Evolutionary conservation across 2,888 invertebrate genomes (phyloP).

Genomic region (Hipparchia sbordonii): DNA sequence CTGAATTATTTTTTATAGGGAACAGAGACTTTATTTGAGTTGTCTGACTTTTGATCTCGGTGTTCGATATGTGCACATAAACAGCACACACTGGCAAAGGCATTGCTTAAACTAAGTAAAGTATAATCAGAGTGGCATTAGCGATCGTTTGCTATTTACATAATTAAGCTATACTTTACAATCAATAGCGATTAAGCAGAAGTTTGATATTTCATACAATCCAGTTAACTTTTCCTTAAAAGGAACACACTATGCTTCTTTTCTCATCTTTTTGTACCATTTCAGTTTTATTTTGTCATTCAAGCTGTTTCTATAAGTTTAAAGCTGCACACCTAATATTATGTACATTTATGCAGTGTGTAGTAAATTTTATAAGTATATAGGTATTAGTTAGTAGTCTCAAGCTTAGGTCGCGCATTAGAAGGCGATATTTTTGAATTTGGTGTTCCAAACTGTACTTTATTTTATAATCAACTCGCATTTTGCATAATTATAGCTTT

Average conservation of each 20-base stretch:
- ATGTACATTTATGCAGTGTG: conserved; percentile 8
- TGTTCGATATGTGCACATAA: neutral
- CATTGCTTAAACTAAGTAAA: neutral
- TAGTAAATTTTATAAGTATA: neutral
- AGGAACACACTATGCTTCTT: neutral
- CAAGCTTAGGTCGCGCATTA: neutral
- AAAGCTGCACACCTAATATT: conserved; percentile 3
- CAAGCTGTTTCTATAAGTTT: conserved; percentile 2
- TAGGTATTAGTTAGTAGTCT: neutral
- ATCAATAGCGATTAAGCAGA: conserved; percentile 5
- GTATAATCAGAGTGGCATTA: neutral
- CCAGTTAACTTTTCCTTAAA: neutral
- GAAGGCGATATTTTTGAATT: neutral
- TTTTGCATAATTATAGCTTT: neutral
- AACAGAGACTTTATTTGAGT: no score
- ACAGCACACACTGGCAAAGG: no score
- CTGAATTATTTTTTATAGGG: no score
- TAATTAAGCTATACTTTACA: conserved; percentile 23
- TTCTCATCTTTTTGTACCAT: neutral
- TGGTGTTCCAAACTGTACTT: neutral
- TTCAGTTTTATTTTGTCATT: neutral
- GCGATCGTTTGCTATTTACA: conserved; percentile 27
- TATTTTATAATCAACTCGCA: neutral
- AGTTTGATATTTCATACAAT: neutral
- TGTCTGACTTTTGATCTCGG: no score